A percentile compares a stretch with the other conserved stretches of the same genome.
These are phyloP conservation scores for Cryptus viduatorius DNA, from an alignment of 2,888 invertebrate species.

Conservation along the genomic window DNA sequence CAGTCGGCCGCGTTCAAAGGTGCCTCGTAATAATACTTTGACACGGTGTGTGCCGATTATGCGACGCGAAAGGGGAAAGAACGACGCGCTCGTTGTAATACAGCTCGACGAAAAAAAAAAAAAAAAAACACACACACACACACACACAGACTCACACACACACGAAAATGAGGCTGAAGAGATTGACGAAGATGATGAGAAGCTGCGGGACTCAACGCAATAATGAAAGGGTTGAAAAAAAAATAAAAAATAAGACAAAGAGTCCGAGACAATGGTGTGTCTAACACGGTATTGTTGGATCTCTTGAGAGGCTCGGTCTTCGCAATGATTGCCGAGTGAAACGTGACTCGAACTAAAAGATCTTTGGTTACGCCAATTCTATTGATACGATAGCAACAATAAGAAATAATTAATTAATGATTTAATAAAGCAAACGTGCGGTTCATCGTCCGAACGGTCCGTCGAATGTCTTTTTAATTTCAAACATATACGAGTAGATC, in stretches of 20 bases:
- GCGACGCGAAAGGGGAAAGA: constrained; percentile 70
- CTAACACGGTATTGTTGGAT: constrained; percentile 51
- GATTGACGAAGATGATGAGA: constrained; percentile 46
- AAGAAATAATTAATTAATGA: not conserved
- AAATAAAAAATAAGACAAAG: constrained; percentile 5
- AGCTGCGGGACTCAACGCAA: constrained; percentile 4
- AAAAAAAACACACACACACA: too few relatives aligned
- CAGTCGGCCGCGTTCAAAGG: constrained; percentile 60
- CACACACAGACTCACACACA: too few relatives aligned
- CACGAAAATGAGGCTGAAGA: not conserved
- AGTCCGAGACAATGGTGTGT: constrained; percentile 48
- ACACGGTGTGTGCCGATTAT: constrained; percentile 63
- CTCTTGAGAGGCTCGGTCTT: constrained; percentile 30
- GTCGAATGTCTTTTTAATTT: not conserved
- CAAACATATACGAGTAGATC: too few relatives aligned
- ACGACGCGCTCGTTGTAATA: constrained; percentile 33
- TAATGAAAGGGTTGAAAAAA: constrained; percentile 16
- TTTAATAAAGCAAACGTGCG: not conserved
- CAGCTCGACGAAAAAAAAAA: constrained; percentile 30
- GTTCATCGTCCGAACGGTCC: not conserved
- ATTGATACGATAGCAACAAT: constrained; percentile 8
- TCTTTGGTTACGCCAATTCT: constrained; percentile 43
- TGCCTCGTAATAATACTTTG: constrained; percentile 65
- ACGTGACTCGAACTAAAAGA: constrained; percentile 53
- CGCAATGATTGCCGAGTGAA: constrained; percentile 50